Evolutionary conservation across 2,888 invertebrate species (phyloP), one percentile per base, ranked within the genome.

Genomic region (Nemoura dubitans): DNA sequence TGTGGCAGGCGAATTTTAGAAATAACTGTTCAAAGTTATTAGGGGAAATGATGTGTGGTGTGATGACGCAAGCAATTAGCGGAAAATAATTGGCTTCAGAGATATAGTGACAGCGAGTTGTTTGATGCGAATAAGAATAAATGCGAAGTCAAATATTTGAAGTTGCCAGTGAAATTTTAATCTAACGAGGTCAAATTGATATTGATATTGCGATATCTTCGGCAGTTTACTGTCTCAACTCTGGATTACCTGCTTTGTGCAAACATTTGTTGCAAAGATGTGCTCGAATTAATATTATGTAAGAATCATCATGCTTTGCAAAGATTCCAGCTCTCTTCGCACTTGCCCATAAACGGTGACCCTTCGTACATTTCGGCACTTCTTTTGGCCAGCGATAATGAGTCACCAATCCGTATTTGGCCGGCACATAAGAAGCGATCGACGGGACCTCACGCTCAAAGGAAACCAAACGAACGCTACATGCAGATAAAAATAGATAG

Each of bases 401-500:
- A 59, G 2, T 59, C 59, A 59, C 59, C 14, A 10, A 59, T 59
- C 21, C 59, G 21, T 59, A 59, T 36, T 36, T 36, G 36, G 36
- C 36, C 36, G 36, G 10, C 3, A 36, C 36, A 59, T 59, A 7
- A 59, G 59, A 59, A 21, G 59, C 59, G 59, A 16, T 59, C 59
- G 59, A 59, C 59, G 21, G 59, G 59, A 16, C 59, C 59, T 21
- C 59, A 21, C 59, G 59, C 21, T 21, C 21, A 21, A 59, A 10
- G 6, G 59, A 36, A 36, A 36, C 10, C 10, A 59, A 36, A 6
- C 59, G 16, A 1, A 59, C 59, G 59, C 59, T n/a, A n/a, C n/a
- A n/a, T n/a, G n/a, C 59, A 59, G 59, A 59, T 59, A 59, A 59
- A 59, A 59, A 59, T 59, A 59, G 59, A 59, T 59, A 59, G 21